These are phyloP conservation scores for Mola mola DNA, from an alignment of 2,113 vertebrate genomes.

Conservation along the genomic window DNA sequence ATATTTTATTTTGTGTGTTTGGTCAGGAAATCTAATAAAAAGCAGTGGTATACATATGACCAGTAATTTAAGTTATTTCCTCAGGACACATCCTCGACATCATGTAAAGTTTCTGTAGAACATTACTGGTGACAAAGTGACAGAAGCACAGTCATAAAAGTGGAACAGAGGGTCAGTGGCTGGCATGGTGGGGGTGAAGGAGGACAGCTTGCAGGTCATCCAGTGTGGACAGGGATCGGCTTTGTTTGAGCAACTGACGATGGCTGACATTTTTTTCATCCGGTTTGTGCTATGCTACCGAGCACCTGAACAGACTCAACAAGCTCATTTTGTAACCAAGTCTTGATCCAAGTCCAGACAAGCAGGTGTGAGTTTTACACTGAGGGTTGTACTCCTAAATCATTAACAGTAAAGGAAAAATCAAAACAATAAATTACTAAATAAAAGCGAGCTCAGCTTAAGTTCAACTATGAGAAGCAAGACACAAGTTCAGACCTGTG, in stretches of 20 bases:
- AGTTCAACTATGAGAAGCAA: conserved; percentile 27
- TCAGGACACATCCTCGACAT: conserved; percentile 38
- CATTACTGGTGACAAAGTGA: conserved; percentile 48
- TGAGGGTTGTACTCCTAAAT: conserved; percentile 41
- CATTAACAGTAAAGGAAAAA: conserved; percentile 49
- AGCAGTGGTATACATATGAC: conserved; percentile 16
- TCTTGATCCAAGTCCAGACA: conserved; percentile 13
- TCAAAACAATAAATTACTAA: conserved; percentile 11
- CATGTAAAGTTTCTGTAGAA: conserved; percentile 42
- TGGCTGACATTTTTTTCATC: conserved; percentile 24
- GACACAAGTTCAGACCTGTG: conserved; percentile 28
- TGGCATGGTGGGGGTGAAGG: conserved; percentile 45
- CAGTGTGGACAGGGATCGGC: conserved; percentile 19
- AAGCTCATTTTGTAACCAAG: conserved; percentile 37
- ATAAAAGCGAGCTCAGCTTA: conserved; percentile 32
- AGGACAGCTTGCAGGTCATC: conserved; percentile 48
- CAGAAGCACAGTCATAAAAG: conserved; percentile 57
- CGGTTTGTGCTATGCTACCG: conserved; percentile 45
- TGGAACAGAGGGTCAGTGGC: conserved; percentile 62
- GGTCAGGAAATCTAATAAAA: conserved; percentile 45
- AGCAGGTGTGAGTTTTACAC: conserved; percentile 6
- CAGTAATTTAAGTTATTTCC: conserved; percentile 32
- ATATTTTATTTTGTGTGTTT: conserved; percentile 30
- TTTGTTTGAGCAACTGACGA: conserved; percentile 49
- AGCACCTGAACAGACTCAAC: conserved; percentile 46